These are phyloP conservation scores for Peromyscus eremicus DNA, from an alignment of 2,797 vertebrate species.

Conservation along the genomic window DNA sequence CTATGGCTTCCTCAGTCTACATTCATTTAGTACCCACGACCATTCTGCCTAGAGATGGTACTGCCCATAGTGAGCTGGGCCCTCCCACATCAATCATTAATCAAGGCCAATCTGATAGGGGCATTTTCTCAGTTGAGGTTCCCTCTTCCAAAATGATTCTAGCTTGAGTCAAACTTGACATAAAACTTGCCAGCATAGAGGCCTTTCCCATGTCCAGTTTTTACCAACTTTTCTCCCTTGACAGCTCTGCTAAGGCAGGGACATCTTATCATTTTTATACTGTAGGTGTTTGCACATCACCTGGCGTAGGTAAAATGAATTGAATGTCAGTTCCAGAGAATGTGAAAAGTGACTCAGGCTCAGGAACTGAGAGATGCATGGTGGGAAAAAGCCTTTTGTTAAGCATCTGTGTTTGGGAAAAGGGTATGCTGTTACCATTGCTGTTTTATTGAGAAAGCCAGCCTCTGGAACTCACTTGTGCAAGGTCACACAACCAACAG, in stretches of 20 bases:
- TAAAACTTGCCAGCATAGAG: neutral
- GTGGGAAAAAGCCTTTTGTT: slow-evolving; percentile 47
- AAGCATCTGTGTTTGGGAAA: neutral
- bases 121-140: neutral
- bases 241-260: neutral
- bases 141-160: neutral
- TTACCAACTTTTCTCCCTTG: slow-evolving; percentile 19
- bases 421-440: neutral
- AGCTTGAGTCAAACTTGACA: neutral
- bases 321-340: neutral
- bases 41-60: neutral
- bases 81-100: neutral
- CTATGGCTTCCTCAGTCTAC: neutral
- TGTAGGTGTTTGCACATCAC: neutral
- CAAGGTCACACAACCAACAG: neutral
- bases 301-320: neutral
- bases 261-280: neutral
- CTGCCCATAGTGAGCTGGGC: neutral
- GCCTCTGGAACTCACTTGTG: neutral
- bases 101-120: neutral
- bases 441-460: neutral
- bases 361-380: slow-evolving; percentile 6
- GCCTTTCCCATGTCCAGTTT: neutral
- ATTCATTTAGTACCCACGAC: neutral
- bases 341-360: slow-evolving; percentile 35